phyloP scores from a whole-genome alignment of 2,888 invertebrate species.

The Nineta flava region DNA sequence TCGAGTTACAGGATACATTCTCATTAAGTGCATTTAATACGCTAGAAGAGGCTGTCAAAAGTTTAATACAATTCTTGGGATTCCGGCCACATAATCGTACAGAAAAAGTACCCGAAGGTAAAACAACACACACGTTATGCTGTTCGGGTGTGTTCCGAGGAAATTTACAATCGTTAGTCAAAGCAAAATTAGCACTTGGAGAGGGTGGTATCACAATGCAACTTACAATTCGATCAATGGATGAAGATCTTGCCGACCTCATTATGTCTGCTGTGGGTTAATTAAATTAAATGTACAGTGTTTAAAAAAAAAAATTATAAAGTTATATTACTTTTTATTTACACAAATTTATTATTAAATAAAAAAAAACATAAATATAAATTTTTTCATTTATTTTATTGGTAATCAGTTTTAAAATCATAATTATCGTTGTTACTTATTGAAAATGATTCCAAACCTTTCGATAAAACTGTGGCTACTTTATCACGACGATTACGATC shows the following conservation, averaged over 20 bases:
- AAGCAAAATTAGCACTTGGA: constrained; percentile 67
- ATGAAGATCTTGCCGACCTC: constrained; percentile 73
- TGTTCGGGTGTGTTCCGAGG: constrained; percentile 83
- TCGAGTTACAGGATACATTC: constrained; percentile 85
- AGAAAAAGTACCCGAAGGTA: constrained; percentile 69
- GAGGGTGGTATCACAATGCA: constrained; percentile 84
- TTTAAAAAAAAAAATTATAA: neutral
- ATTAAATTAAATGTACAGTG: constrained; percentile 5
- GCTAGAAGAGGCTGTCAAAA: constrained; percentile 70
- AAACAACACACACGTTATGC: constrained; percentile 62
- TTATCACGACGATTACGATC: constrained; percentile 39
- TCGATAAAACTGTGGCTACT: constrained; percentile 43
- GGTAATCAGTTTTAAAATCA: constrained; percentile 42
- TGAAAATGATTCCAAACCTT: constrained; percentile 44
- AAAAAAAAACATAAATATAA: neutral
- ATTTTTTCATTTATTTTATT: constrained; percentile 10
- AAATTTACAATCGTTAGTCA: constrained; percentile 74
- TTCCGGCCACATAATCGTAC: constrained; percentile 72
- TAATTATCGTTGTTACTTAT: constrained; percentile 37
- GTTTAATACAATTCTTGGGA: constrained; percentile 67
- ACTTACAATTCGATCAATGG: constrained; percentile 72
- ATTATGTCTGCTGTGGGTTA: constrained; percentile 76
- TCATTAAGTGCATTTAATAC: constrained; percentile 64
- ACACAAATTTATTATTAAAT: neutral
- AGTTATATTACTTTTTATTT: too few species aligned